Percentiles rank a stretch among this genome's conserved stretches.
These are phyloP conservation scores for Crotalus viridis DNA, from an alignment of 2,113 vertebrate species.

Conservation along the genomic window DNA sequence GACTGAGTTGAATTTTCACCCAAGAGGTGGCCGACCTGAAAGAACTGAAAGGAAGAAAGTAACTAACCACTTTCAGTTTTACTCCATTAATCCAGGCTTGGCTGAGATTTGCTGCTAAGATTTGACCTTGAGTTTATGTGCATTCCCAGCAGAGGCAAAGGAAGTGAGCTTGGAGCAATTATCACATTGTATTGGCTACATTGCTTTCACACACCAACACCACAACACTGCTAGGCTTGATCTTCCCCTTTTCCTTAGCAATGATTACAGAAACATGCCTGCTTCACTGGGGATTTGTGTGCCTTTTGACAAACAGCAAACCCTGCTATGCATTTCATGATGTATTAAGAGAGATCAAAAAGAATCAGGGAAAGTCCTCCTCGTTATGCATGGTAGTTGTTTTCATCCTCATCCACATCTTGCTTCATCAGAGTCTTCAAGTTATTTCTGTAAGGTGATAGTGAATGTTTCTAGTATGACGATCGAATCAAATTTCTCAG, in stretches of 20 bases:
- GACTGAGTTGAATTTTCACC: neutral
- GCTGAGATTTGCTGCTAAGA: neutral
- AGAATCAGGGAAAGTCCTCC: neutral
- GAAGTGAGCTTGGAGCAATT: constrained; percentile 6
- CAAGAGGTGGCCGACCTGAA: neutral
- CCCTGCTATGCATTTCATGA: constrained; percentile 4
- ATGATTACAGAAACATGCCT: constrained; percentile 22
- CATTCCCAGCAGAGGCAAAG: neutral
- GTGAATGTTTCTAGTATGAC: neutral
- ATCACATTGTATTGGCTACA: neutral
- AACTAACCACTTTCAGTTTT: constrained; percentile 3
- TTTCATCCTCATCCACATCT: neutral
- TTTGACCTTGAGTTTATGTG: constrained; percentile 14
- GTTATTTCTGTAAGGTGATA: neutral
- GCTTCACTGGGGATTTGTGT: neutral
- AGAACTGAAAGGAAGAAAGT: constrained; percentile 9
- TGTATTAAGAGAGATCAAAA: neutral
- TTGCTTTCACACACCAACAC: neutral
- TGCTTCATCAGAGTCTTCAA: neutral
- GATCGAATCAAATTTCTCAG: neutral
- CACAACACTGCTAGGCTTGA: fast-evolving
- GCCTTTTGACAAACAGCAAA: neutral
- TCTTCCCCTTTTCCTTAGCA: neutral
- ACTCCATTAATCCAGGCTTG: constrained; percentile 7
- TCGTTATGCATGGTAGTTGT: neutral